Evolutionary conservation across 2,113 vertebrate genomes (phyloP).

Genomic region (Microtus ochrogaster): DNA sequence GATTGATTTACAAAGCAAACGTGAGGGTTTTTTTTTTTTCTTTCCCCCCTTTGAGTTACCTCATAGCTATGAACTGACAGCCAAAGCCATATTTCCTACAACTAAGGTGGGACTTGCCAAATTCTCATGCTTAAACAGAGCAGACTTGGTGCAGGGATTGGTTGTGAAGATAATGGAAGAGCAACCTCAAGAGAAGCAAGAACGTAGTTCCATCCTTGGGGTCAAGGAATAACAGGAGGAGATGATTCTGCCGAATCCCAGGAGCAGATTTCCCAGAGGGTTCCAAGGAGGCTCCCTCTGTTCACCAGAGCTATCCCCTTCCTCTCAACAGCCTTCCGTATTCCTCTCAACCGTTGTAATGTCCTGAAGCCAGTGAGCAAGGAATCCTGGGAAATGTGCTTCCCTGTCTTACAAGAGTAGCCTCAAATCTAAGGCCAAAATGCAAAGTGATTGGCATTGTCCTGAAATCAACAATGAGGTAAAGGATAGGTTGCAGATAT

Average conservation of each 20-base stretch:
- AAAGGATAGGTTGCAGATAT: background rate
- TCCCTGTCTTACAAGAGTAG: background rate
- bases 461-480: background rate
- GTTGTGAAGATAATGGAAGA: background rate
- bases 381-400: background rate
- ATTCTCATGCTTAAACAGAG: background rate
- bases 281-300: background rate
- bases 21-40: background rate
- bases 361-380: background rate
- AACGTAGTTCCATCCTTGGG: background rate
- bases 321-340: background rate
- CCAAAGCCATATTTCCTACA: background rate
- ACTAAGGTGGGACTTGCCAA: background rate
- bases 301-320: background rate
- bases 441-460: background rate
- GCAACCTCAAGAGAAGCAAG: background rate
- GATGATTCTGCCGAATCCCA: background rate
- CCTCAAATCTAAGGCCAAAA: background rate
- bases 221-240: background rate
- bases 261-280: background rate
- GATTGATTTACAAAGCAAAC: conserved; percentile 25
- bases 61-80: background rate
- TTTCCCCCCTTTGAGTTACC: background rate
- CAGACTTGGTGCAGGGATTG: background rate
- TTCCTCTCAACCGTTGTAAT: background rate